Percentiles rank a stretch among this genome's conserved stretches.
phyloP scores from a whole-genome alignment of 1,140 invertebrate species.

The Proales similis region DNA sequence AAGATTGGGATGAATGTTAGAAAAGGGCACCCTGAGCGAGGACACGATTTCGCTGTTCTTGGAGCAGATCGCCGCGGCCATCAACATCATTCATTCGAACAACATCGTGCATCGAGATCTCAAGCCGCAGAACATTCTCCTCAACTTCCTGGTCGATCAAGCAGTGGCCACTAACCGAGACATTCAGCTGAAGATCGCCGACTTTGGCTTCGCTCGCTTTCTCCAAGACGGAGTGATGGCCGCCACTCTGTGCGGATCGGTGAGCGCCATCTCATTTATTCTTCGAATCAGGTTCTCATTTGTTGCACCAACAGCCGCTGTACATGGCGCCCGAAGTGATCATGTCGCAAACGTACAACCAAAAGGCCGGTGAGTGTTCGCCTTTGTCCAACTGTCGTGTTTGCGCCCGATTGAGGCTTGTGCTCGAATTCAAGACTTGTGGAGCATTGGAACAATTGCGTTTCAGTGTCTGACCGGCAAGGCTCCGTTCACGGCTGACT shows the following conservation, averaged over 20 bases:
- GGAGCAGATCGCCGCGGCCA: constrained; percentile 63
- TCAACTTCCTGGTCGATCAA: constrained; percentile 89
- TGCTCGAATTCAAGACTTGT: too few species aligned
- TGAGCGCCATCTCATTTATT: background rate
- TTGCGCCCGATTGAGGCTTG: too few species aligned
- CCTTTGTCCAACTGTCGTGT: too few species aligned
- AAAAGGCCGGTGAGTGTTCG: too few species aligned
- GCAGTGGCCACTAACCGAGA: constrained; percentile 49
- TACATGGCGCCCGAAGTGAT: constrained; percentile 99
- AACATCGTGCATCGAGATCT: constrained; percentile 96
- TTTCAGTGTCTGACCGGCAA: constrained; percentile 97
- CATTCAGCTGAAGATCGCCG: constrained; percentile 58
- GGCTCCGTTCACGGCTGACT: constrained; percentile 93
- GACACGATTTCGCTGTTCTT: constrained; percentile 90
- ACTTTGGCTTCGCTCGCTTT: constrained; percentile 98
- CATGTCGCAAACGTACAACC: constrained; percentile 96
- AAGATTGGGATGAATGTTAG: too few species aligned
- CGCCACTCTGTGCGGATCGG: constrained; percentile 90
- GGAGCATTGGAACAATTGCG: constrained; percentile 96
- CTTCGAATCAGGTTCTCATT: background rate
- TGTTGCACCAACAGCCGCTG: constrained; percentile 67
- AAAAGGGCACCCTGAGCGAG: constrained; percentile 85
- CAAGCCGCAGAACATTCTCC: constrained; percentile 92
- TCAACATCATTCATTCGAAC: constrained; percentile 60
- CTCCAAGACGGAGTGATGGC: constrained; percentile 98